Evolutionary conservation across 2,888 invertebrate genomes (phyloP).

Genomic region (Archaeoteleia sp.): DNA sequence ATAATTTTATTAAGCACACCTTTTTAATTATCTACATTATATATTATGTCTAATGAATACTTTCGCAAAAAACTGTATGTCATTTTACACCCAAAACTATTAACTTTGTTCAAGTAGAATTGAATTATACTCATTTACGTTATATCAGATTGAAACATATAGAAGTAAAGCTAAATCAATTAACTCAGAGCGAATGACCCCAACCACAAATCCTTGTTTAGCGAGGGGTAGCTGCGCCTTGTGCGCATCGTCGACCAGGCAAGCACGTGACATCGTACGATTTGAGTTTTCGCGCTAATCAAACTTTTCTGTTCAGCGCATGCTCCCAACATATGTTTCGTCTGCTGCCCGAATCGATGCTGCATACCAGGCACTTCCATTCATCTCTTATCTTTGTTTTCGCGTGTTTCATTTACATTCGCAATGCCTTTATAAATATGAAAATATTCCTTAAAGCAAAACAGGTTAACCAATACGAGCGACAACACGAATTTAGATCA

Average conservation of each 20-base stretch:
- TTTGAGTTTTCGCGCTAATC: slow-evolving; percentile 62
- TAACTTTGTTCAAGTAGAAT: no score
- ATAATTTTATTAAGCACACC: no score
- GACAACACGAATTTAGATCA: no score
- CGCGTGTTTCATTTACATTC: no score
- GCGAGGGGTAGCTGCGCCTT: background rate
- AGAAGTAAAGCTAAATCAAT: slow-evolving; percentile 15
- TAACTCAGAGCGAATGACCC: slow-evolving; percentile 5
- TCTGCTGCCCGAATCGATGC: slow-evolving; percentile 65
- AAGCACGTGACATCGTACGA: slow-evolving; percentile 59
- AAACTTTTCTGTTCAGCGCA: slow-evolving; percentile 59
- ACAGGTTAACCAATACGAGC: no score
- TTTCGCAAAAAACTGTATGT: no score
- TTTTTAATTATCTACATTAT: no score
- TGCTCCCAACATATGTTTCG: slow-evolving; percentile 55
- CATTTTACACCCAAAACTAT: no score
- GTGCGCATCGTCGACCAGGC: slow-evolving; percentile 1
- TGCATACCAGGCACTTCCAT: slow-evolving; percentile 37
- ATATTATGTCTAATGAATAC: no score
- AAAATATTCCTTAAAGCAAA: no score
- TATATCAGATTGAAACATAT: slow-evolving; percentile 8
- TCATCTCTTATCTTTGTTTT: slow-evolving; percentile 5
- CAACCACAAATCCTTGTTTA: background rate
- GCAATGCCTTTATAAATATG: no score
- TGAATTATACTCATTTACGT: slow-evolving; percentile 1